Evolutionary conservation across 1,140 invertebrate species (phyloP).

Genomic region (Drosophila triauraria): DNA sequence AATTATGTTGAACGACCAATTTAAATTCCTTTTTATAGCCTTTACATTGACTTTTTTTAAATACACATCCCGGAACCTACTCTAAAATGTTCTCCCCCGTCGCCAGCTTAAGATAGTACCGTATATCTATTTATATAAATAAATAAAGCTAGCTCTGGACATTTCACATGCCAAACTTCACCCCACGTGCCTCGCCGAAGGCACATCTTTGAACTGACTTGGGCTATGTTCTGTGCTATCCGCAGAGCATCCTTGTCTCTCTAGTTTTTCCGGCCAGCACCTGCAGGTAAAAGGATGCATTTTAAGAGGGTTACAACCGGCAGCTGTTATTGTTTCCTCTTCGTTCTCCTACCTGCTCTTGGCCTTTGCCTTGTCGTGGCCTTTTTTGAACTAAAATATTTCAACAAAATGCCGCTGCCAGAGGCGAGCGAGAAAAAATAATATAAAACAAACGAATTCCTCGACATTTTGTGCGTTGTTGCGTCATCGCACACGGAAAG

Average conservation of each 20-base stretch:
- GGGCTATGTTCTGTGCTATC: constrained; percentile 9
- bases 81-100: neutral
- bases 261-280: constrained; percentile 15
- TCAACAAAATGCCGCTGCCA: constrained; percentile 44
- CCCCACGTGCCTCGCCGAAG: neutral
- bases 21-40: neutral
- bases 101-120: neutral
- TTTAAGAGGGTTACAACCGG: constrained; percentile 7
- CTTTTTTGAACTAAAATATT: constrained; percentile 48
- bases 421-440: constrained; percentile 31
- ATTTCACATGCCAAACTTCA: constrained; percentile 6
- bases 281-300: constrained; percentile 45
- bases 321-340: constrained; percentile 44
- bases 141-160: neutral
- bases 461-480: constrained; percentile 64
- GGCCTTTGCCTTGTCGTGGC: constrained; percentile 36
- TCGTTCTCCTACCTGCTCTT: constrained; percentile 31
- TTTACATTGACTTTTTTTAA: neutral
- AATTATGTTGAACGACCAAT: neutral
- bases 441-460: constrained; percentile 58
- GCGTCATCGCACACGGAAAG: constrained; percentile 70
- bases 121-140: constrained; percentile 2
- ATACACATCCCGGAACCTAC: neutral
- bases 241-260: neutral
- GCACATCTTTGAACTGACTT: constrained; percentile 21